These are phyloP conservation scores for Cheilosia scutellata DNA, from an alignment of 2,888 invertebrate species.

Conservation along the genomic window DNA sequence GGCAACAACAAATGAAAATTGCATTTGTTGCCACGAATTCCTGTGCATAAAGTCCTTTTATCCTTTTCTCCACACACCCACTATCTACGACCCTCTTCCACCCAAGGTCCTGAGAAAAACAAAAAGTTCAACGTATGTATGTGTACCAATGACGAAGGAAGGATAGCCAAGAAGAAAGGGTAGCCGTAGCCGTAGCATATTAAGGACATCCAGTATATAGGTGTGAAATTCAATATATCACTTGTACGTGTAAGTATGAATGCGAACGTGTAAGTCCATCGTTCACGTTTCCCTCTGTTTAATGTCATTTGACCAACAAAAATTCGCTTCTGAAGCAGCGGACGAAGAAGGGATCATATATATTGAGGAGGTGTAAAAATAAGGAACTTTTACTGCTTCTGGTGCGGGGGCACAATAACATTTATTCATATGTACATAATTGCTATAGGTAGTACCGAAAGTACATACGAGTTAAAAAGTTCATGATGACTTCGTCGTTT, in stretches of 20 bases:
- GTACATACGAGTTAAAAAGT: too few relatives aligned
- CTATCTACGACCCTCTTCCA: not conserved
- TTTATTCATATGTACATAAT: too few relatives aligned
- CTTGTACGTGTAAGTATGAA: not conserved
- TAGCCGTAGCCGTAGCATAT: too few relatives aligned
- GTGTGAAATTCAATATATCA: slow-evolving; percentile 44
- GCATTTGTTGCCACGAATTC: slow-evolving; percentile 43
- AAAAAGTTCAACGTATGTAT: not conserved
- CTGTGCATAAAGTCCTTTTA: slow-evolving; percentile 40
- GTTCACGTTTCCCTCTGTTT: slow-evolving; percentile 15
- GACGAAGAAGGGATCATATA: too few relatives aligned
- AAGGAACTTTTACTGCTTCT: too few relatives aligned
- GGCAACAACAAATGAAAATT: slow-evolving; percentile 46
- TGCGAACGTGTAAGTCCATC: not conserved
- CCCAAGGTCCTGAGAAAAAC: not conserved
- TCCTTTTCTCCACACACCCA: not conserved
- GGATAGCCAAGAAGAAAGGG: too few relatives aligned
- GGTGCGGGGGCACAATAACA: too few relatives aligned
- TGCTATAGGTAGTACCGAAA: too few relatives aligned
- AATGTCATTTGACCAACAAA: slow-evolving; percentile 36
- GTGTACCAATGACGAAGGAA: too few relatives aligned
- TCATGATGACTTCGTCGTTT: too few relatives aligned
- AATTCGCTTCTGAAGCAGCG: not conserved
- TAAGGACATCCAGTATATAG: not conserved
- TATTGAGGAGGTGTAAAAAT: too few relatives aligned